phyloP scores from a whole-genome alignment of 2,113 vertebrate species.

The Microcebus tavaratra region DNA sequence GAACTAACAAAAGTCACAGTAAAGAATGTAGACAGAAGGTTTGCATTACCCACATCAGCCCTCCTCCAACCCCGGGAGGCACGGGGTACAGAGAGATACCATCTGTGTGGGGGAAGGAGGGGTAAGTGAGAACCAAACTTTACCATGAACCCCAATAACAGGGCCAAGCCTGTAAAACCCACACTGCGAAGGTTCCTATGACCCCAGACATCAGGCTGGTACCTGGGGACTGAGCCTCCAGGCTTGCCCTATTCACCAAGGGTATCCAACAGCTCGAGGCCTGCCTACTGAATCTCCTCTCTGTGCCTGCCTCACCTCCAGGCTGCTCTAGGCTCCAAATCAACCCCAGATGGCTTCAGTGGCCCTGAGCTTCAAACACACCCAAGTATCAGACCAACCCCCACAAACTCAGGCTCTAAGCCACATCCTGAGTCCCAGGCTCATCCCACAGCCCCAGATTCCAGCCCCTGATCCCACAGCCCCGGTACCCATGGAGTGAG shows the following conservation, averaged over 20 bases:
- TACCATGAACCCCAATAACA: not conserved
- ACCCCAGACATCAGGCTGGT: not conserved
- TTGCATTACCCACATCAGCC: not conserved
- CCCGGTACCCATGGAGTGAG: not conserved
- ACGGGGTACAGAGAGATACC: not conserved
- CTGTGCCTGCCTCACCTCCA: not conserved
- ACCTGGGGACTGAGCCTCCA: not conserved
- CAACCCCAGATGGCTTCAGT: not conserved
- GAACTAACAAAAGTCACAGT: not conserved
- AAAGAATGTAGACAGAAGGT: not conserved
- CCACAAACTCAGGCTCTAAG: no score
- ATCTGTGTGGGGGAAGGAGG: not conserved
- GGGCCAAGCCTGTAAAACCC: not conserved
- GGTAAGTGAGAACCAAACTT: not conserved
- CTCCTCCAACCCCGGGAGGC: no score
- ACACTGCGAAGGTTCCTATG: not conserved
- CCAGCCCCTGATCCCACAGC: no score
- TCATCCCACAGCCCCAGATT: not conserved
- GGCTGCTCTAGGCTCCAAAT: not conserved
- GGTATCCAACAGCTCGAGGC: not conserved
- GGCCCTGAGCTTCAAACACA: no score
- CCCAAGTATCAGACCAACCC: not conserved
- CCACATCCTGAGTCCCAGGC: no score
- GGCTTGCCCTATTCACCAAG: not conserved
- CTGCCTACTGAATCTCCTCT: not conserved